A percentile compares a stretch with the other conserved stretches of the same genome.
Conservation (phyloP, 2,888 invertebrate species). For the Hemistola chrysoprasaria region DNA sequence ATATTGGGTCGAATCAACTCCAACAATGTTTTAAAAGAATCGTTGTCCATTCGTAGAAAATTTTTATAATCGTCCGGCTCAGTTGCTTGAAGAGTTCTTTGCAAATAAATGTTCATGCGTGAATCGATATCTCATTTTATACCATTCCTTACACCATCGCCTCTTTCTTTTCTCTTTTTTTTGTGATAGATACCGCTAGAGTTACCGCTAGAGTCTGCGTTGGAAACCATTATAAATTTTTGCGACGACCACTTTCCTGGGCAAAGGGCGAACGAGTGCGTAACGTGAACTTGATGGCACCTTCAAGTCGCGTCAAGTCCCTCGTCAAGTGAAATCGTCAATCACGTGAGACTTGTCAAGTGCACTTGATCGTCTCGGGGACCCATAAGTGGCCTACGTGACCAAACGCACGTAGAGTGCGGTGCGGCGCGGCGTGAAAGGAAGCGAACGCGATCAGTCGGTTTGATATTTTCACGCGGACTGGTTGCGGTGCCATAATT, state of each 20-base stretch:
- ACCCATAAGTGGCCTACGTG: too few species aligned
- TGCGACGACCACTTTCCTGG: slow-evolving; percentile 13
- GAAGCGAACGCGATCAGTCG: too few species aligned
- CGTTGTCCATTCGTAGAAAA: slow-evolving; percentile 19
- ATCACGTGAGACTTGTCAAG: background rate
- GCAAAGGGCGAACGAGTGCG: slow-evolving; percentile 11
- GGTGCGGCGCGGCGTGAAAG: too few species aligned
- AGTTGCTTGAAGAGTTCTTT: slow-evolving; percentile 18
- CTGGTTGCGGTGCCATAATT: too few species aligned
- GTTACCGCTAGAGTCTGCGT: slow-evolving; percentile 18
- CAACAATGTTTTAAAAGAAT: slow-evolving; percentile 19
- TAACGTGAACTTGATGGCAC: slow-evolving; percentile 9
- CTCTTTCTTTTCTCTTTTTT: slow-evolving; percentile 15
- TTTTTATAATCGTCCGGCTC: slow-evolving; percentile 15
- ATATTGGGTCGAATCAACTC: slow-evolving; percentile 20
- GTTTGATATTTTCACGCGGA: too few species aligned
- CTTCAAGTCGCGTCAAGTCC: slow-evolving; percentile 12
- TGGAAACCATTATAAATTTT: slow-evolving; percentile 15
- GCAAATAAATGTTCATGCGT: slow-evolving; percentile 20
- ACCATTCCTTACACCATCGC: slow-evolving; percentile 17
- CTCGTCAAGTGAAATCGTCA: slow-evolving; percentile 11
- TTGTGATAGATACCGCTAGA: slow-evolving; percentile 16
- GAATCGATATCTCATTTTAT: slow-evolving; percentile 20
- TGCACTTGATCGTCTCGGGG: background rate
- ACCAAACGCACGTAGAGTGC: too few species aligned